These are phyloP conservation scores for Oryzias curvinotus DNA, from an alignment of 2,113 vertebrate genomes.

Conservation along the genomic window DNA sequence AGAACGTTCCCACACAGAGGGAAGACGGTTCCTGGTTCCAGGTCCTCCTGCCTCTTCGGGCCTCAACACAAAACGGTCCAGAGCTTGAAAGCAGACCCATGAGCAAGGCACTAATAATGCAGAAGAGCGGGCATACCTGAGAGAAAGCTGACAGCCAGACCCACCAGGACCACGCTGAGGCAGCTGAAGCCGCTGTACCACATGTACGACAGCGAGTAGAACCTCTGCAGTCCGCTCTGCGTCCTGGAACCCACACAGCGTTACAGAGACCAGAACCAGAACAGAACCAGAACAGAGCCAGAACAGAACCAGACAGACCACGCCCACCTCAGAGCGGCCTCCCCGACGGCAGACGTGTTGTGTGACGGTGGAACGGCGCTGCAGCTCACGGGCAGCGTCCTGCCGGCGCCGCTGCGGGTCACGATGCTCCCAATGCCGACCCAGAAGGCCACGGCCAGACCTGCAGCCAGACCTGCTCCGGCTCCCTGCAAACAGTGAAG, in stretches of 20 bases:
- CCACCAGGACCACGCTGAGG: conserved; percentile 82
- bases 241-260: too few relatives aligned
- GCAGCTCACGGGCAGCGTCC: conserved; percentile 13
- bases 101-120: not conserved
- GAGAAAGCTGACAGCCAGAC: conserved; percentile 86
- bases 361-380: conserved; percentile 9
- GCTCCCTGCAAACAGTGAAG: conserved; percentile 80
- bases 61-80: conserved; percentile 65
- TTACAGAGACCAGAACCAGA: too few relatives aligned
- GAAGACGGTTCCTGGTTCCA: conserved; percentile 83
- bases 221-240: conserved; percentile 73
- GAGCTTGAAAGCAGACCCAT: not conserved
- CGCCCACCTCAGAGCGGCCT: conserved; percentile 64
- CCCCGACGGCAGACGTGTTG: conserved; percentile 62
- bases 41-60: conserved; percentile 72
- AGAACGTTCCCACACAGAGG: conserved; percentile 77
- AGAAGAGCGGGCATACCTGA: conserved; percentile 75
- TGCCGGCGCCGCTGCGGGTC: not conserved
- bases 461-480: conserved; percentile 76
- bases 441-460: conserved; percentile 89
- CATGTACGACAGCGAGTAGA: conserved; percentile 90
- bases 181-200: conserved; percentile 94
- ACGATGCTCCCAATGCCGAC: conserved; percentile 86
- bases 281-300: too few relatives aligned
- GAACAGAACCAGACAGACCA: too few relatives aligned